phyloP scores from a whole-genome alignment of 2,888 invertebrate species.

The Campopleginae sp. region DNA sequence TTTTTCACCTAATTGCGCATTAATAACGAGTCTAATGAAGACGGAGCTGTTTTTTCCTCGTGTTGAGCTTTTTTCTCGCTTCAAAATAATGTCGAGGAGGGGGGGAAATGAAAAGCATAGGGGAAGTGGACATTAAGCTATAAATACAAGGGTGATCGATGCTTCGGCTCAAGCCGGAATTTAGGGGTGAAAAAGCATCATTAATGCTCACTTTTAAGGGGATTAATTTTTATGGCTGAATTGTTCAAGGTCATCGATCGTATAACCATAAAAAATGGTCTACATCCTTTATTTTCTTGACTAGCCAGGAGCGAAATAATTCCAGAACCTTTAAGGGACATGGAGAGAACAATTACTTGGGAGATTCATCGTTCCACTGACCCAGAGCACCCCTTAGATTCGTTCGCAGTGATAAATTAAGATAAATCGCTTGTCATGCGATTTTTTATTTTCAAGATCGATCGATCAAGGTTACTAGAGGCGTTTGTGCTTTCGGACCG shows the following conservation, averaged over 20 bases:
- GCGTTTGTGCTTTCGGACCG: slow-evolving; percentile 8
- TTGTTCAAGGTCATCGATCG: not conserved
- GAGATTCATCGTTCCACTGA: slow-evolving; percentile 1
- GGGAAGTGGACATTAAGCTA: not conserved
- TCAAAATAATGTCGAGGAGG: not conserved
- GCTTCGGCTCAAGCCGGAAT: not conserved
- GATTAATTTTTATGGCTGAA: not conserved
- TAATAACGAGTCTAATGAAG: slow-evolving; percentile 18
- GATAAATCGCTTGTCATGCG: slow-evolving; percentile 3
- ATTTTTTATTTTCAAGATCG: slow-evolving; percentile 1
- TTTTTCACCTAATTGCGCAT: slow-evolving; percentile 17
- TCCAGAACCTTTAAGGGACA: not conserved
- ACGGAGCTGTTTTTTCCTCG: not conserved
- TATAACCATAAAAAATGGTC: not conserved
- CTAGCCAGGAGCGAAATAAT: not conserved
- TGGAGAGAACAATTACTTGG: not conserved
- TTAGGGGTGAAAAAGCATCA: not conserved
- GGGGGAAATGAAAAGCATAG: not conserved
- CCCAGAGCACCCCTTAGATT: slow-evolving; percentile 1
- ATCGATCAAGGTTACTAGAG: slow-evolving; percentile 21
- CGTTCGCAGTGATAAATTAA: not conserved
- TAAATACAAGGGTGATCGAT: slow-evolving; percentile 8
- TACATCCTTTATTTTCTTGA: not conserved
- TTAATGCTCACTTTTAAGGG: not conserved
- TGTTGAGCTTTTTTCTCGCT: not conserved